phyloP scores from a whole-genome alignment of 2,113 vertebrate genomes.

The Pterocles orientalis region DNA sequence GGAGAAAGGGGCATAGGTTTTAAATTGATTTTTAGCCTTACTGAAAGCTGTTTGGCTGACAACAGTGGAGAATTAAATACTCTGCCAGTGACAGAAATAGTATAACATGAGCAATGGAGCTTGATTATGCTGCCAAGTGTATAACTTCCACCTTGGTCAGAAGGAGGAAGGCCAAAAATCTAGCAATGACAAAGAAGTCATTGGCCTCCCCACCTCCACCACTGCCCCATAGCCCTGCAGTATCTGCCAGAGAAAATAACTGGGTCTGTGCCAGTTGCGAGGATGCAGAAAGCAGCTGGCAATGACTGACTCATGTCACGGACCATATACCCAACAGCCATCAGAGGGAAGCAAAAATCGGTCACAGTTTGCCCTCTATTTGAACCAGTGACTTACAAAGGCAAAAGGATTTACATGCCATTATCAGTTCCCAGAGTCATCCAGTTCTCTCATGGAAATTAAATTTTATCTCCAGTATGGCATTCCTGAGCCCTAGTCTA shows the following conservation, averaged over 20 bases:
- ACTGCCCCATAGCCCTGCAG: not conserved
- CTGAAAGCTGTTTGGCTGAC: not conserved
- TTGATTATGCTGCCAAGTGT: not conserved
- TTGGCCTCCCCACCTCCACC: not conserved
- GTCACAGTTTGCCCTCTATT: not conserved
- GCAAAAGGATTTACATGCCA: not conserved
- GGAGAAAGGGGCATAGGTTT: not conserved
- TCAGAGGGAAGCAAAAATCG: not conserved
- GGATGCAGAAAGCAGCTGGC: not conserved
- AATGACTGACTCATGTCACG: not conserved
- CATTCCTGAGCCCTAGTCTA: not conserved
- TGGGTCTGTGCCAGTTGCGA: not conserved
- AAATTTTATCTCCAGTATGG: not conserved
- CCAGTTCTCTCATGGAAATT: not conserved
- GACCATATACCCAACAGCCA: not conserved
- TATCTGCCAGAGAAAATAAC: not conserved
- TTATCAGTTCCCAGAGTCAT: not conserved
- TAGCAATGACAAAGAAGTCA: constrained; percentile 10
- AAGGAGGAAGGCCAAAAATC: not conserved
- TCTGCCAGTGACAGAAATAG: not conserved
- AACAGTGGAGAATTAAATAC: not conserved
- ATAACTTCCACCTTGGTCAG: not conserved
- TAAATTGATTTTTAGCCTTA: not conserved
- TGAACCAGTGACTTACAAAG: not conserved
- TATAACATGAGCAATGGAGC: not conserved